These are phyloP conservation scores for Proales similis DNA, from an alignment of 1,140 invertebrate species.

Conservation along the genomic window DNA sequence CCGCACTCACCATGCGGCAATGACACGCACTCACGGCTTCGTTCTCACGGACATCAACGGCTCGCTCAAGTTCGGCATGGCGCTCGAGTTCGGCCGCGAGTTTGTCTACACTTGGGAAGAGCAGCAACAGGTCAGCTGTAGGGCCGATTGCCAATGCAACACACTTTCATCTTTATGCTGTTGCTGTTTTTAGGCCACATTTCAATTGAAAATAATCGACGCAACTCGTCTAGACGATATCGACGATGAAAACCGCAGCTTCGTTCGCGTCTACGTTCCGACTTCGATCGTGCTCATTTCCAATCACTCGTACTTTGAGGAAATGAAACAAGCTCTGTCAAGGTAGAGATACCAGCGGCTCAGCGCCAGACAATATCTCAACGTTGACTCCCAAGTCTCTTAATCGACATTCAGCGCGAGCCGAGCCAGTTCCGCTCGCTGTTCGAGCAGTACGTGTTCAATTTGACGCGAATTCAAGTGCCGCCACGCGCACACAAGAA, in stretches of 20 bases:
- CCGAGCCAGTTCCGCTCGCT: background rate
- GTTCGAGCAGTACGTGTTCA: background rate
- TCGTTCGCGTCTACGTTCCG: slow-evolving; percentile 20
- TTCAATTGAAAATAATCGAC: slow-evolving; percentile 9
- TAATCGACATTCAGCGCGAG: background rate
- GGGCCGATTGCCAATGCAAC: no score
- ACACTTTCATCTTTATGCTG: no score
- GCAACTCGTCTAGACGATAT: slow-evolving; percentile 2
- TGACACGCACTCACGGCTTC: slow-evolving; percentile 10
- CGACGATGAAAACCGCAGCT: slow-evolving; percentile 21
- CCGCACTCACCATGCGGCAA: no score
- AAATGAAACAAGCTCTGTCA: slow-evolving; percentile 19
- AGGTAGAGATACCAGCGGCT: background rate
- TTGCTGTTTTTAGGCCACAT: no score
- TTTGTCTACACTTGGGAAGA: no score
- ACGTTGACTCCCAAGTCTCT: background rate
- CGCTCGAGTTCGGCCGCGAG: slow-evolving; percentile 11
- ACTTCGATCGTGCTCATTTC: slow-evolving; percentile 32
- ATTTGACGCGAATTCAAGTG: slow-evolving; percentile 10
- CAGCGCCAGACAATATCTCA: no score
- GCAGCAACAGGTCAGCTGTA: no score
- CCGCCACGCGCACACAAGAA: background rate
- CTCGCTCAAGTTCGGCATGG: slow-evolving; percentile 1
- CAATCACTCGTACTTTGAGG: slow-evolving; percentile 18
- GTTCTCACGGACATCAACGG: slow-evolving; percentile 34